A percentile compares a stretch with the other conserved stretches of the same genome.
Evolutionary conservation across 2,888 invertebrate species (phyloP).

Genomic region (Lithosia quadra): DNA sequence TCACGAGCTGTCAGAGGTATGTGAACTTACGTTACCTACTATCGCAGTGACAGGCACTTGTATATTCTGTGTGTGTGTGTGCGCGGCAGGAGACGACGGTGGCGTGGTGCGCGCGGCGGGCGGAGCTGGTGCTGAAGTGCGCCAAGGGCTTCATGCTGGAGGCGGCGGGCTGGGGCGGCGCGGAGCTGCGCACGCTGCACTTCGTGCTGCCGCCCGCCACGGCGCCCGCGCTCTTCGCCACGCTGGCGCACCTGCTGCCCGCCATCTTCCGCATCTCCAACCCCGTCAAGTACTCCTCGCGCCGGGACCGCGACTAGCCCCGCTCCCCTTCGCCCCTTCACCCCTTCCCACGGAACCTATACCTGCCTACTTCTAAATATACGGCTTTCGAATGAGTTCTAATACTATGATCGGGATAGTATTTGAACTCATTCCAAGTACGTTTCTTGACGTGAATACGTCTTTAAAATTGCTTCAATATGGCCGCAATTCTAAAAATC

Average conservation of each 20-base stretch:
- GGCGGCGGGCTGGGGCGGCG: conserved; percentile 97
- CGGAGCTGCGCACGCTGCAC: conserved; percentile 93
- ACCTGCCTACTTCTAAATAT: no score
- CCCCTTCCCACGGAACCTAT: no score
- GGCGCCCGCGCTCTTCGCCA: conserved; percentile 90
- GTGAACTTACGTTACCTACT: no score
- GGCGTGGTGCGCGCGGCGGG: conserved; percentile 97
- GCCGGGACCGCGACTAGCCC: background rate
- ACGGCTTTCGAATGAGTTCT: no score
- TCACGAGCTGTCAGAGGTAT: conserved; percentile 97
- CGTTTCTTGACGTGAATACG: no score
- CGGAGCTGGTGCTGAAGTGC: conserved; percentile 99
- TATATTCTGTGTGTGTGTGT: background rate
- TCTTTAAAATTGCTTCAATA: no score
- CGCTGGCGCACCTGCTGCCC: conserved; percentile 95
- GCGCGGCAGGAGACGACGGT: conserved; percentile 94
- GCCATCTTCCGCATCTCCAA: conserved; percentile 98
- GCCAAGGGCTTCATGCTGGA: conserved; percentile 99
- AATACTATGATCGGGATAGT: no score
- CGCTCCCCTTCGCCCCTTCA: no score
- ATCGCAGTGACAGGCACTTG: background rate
- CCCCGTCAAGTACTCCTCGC: conserved; percentile 88
- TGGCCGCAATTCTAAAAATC: no score
- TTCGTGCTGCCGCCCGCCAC: conserved; percentile 57
- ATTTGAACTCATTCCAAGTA: no score